Base-by-base conservation (phyloP, 2,888 invertebrate species). In the Ceratothoa steindachneri region DNA sequence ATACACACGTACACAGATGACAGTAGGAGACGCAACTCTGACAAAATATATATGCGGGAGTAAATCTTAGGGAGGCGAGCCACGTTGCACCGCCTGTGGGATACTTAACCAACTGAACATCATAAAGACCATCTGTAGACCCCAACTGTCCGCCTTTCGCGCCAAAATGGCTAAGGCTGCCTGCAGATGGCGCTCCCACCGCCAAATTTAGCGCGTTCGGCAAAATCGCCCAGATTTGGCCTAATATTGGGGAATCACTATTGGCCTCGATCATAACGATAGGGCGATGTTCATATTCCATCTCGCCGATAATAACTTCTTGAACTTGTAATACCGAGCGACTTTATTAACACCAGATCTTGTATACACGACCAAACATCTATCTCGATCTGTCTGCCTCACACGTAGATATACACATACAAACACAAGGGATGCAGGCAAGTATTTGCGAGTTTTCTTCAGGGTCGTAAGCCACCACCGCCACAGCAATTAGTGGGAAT, bases 121-220 rank as follows among this genome's bases (percentile, higher is more conserved):
- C 60, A 60, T 60, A 60, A 60, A 60, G 60, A 60, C 60, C 60
- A 60, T 60, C 60, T 60, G 60, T 60, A 60, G 60, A 22, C 60
- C 60, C 60, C 60, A 60, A 60, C 60, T 60, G 60, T 60, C 60
- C 60, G 60, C 60, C 60, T 60, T 60, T 60, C 60, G 60, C 60
- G 60, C 60, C 60, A 60, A 60, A 60, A 60, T 60, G 60, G 60
- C 22, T 24, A 22, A 60, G 24, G 60, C 60, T 60, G n/a, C 22
- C 27, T 60, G 24, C 60, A 60, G 60, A n/a, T 60, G 60, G 60
- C 60, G 60, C 60, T 60, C 27, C 60, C 24, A 60, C 60, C 60
- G 24, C 60, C 60, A 60, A 60, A 60, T 60, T 60, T 60, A 60
- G 60, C n/a, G 60, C 60, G 24, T n/a, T 60, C 24, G 60, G 60